Evolutionary conservation across 2,113 vertebrate species (phyloP), one percentile per base, ranked within the genome.

Genomic region (Coreoperca whiteheadi): DNA sequence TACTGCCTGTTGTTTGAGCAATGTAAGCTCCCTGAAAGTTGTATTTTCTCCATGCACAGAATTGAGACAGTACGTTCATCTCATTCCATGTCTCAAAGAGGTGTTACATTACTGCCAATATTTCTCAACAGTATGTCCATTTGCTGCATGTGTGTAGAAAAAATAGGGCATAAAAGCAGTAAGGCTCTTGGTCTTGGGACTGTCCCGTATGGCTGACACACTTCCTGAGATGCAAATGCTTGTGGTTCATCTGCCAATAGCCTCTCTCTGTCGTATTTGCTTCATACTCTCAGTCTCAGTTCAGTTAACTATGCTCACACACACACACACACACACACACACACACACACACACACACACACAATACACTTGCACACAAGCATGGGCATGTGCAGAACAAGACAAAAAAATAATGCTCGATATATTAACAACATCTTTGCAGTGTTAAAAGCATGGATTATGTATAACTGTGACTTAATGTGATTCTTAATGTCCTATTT

Each of bases 161-260:
- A 83, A 89, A 80, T 41, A 79, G 77, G 72, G 12, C 67, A 41
- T 73, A 68, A 73, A 72, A 65, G 60, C 74, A 75, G 11, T 54
- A 80, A 65, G 25, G n/a, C 32, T 37, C 54, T 71, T 5, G 3
- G 32, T 74, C 1, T 43, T 63, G 94, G 94, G 93, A 85, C 91
- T 71, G 87, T 88, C 94, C 94, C 93, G 14, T 53, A 73, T 59
- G 86, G 79, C 86, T 93, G 91, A 91, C 83, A 85, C 84, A 88
- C 87, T 93, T 94, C 91, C 92, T 93, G 87, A 78, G 72, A 94
- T 93, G 94, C 93, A 95, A 94, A 94, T 94, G 67, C 28, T 56
- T 30, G 69, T 77, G 75, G 87, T 91, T 90, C 39, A 82, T 80
- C 72, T 82, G 79, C 43, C n/a, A 60, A 83, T 83, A 66, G 74